Evolutionary conservation across 2,113 vertebrate genomes (phyloP).

Genomic region (Smithornis capensis): DNA sequence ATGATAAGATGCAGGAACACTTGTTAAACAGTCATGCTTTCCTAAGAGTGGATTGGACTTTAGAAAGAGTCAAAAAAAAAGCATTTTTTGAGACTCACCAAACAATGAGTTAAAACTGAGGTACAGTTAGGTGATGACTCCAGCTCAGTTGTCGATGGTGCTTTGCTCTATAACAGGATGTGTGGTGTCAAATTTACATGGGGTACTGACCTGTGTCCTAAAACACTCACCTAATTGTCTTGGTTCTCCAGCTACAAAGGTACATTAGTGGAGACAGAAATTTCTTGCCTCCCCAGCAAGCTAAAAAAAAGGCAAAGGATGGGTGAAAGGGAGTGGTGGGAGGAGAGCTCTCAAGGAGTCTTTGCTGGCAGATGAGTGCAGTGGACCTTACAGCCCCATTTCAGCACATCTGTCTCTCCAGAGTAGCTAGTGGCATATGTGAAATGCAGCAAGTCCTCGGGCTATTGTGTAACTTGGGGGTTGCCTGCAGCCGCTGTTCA

Average conservation of each 20-base stretch:
- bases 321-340: background rate
- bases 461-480: slow-evolving; percentile 33
- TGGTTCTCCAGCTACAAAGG: background rate
- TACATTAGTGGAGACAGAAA: background rate
- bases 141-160: background rate
- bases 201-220: background rate
- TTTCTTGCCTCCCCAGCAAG: background rate
- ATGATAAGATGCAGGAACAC: background rate
- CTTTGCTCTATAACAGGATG: background rate
- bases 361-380: background rate
- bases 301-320: background rate
- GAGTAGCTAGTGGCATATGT: background rate
- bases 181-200: background rate
- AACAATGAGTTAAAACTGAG: background rate
- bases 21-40: background rate
- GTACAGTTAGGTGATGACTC: background rate
- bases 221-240: background rate
- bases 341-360: background rate
- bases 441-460: background rate
- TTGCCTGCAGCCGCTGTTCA: slow-evolving; percentile 3
- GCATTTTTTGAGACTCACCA: background rate
- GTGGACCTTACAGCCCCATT: background rate
- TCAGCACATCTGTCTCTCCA: background rate
- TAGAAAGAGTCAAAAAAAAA: background rate
- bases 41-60: background rate